A percentile compares a stretch with the other conserved stretches of the same genome.
Evolutionary conservation across 2,797 vertebrate genomes (phyloP).

Genomic region (Enteromius fasciolatus): DNA sequence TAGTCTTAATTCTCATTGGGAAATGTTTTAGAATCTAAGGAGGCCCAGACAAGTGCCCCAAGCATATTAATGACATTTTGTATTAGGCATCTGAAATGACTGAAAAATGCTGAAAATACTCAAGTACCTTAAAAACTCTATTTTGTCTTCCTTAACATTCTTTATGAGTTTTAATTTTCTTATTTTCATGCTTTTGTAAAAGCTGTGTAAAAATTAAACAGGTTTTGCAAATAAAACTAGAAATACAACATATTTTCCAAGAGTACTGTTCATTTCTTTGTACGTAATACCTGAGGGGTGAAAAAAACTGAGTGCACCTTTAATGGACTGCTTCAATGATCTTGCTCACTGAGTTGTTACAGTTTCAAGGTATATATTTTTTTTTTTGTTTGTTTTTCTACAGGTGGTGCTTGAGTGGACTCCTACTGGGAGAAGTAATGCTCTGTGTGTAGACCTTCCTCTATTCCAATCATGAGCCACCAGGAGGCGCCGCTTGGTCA

Average conservation of each 20-base stretch:
- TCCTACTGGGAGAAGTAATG: conserved; percentile 74
- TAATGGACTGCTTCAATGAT: background rate
- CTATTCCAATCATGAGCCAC: conserved; percentile 84
- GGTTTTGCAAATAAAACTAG: background rate
- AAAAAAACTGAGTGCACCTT: background rate
- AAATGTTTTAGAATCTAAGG: conserved; percentile 7
- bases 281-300: background rate
- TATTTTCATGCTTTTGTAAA: background rate
- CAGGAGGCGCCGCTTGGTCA: conserved; percentile 81
- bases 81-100: background rate
- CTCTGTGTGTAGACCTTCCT: conserved; percentile 68
- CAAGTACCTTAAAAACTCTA: background rate
- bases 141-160: background rate
- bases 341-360: background rate
- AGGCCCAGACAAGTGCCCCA: background rate
- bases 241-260: background rate
- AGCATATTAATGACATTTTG: background rate
- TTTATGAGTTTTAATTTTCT: background rate
- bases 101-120: background rate
- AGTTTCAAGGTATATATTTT: background rate
- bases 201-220: background rate
- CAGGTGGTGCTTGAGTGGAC: conserved; percentile 60
- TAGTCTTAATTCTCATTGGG: background rate
- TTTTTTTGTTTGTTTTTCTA: conserved; percentile 20
- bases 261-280: background rate